phyloP scores from a whole-genome alignment of 2,888 invertebrate species.

The Ferrisia virgata region DNA sequence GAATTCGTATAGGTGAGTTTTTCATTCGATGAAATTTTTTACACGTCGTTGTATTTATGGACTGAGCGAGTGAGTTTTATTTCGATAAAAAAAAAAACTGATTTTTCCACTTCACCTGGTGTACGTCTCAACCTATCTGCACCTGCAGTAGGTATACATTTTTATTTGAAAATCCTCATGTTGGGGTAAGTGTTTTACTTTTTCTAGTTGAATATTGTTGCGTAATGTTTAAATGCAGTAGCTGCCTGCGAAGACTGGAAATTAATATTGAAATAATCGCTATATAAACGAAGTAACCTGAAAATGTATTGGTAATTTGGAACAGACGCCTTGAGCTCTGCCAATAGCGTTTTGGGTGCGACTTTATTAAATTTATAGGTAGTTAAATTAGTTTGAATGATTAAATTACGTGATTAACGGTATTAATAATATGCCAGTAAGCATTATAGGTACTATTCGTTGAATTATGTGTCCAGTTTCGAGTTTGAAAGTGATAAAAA shows the following conservation, averaged over 20 bases:
- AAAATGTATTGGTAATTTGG: background rate
- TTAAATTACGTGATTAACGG: slow-evolving; percentile 15
- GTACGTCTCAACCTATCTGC: no score
- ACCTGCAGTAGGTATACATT: no score
- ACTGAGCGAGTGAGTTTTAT: no score
- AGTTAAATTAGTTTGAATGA: background rate
- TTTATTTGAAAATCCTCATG: no score
- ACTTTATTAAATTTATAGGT: slow-evolving; percentile 12
- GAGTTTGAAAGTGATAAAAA: no score
- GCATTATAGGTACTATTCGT: background rate
- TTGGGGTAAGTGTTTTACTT: background rate
- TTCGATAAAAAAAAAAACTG: no score
- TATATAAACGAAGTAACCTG: background rate
- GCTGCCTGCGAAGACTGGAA: background rate
- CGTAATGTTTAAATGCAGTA: background rate
- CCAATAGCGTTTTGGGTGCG: slow-evolving; percentile 1
- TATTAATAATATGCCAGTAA: background rate
- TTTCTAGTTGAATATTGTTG: background rate
- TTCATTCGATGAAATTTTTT: background rate
- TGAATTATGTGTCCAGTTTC: background rate
- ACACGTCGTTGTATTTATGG: no score
- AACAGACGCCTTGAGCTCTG: background rate
- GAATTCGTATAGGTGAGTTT: no score
- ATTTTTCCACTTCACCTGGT: no score
- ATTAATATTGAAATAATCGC: slow-evolving; percentile 4